A percentile compares a stretch with the other conserved stretches of the same genome.
These are phyloP conservation scores for Enteromius thamalakanensis DNA, from an alignment of 2,797 vertebrate species.

Conservation along the genomic window DNA sequence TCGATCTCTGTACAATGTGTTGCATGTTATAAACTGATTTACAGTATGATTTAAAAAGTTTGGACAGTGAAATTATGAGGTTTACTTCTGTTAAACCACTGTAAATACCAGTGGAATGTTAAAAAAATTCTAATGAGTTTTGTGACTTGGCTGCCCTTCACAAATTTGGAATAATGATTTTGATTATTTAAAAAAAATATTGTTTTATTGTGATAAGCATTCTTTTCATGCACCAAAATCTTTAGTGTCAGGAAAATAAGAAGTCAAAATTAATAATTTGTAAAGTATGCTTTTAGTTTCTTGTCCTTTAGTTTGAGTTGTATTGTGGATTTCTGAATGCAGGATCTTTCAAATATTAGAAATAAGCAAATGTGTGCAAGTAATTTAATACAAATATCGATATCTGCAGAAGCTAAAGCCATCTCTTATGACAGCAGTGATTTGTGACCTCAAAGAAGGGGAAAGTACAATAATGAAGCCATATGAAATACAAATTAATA, in stretches of 20 bases:
- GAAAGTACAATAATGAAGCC: neutral
- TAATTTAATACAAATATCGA: neutral
- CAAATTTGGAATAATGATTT: conserved; percentile 54
- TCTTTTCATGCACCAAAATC: neutral
- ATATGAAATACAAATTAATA: neutral
- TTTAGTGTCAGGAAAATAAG: neutral
- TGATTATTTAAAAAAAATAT: conserved; percentile 21
- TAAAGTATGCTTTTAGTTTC: neutral
- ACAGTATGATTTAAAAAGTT: too few species aligned
- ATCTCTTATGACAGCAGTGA: neutral
- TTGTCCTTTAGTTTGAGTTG: neutral
- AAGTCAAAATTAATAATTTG: neutral
- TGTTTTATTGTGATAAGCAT: neutral
- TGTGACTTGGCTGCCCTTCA: conserved; percentile 52
- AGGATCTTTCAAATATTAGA: neutral
- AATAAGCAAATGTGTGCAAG: neutral
- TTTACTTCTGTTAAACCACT: conserved; percentile 69
- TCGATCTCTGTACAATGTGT: neutral
- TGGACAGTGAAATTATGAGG: conserved; percentile 54
- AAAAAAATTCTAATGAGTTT: conserved; percentile 33
- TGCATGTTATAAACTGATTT: neutral
- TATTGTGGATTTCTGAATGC: neutral
- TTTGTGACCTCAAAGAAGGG: neutral
- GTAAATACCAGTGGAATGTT: conserved; percentile 69
- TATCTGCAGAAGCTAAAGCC: neutral